These are phyloP conservation scores for Trichosurus vulpecula DNA, from an alignment of 2,797 vertebrate genomes.

Conservation along the genomic window DNA sequence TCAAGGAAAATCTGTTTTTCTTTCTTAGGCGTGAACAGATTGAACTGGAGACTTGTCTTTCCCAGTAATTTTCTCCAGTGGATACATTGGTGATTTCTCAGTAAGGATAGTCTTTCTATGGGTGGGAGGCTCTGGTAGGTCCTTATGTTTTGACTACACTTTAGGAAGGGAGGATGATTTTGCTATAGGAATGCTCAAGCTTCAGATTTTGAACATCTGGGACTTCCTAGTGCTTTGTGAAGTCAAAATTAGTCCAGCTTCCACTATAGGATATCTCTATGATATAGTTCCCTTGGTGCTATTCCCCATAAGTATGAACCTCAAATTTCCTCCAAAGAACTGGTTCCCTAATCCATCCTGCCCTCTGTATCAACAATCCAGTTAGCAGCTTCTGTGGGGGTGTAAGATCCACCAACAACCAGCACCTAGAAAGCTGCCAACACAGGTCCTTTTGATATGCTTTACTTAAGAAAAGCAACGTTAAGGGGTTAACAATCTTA, in stretches of 20 bases:
- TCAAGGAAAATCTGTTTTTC: neutral
- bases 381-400: no score
- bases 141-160: neutral
- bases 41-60: constrained; percentile 10
- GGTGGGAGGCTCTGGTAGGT: neutral
- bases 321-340: neutral
- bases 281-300: neutral
- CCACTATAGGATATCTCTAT: neutral
- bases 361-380: no score
- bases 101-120: constrained; percentile 5
- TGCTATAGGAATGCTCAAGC: neutral
- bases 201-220: neutral
- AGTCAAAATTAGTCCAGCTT: neutral
- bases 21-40: neutral
- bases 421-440: no score
- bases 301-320: neutral
- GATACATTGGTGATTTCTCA: neutral
- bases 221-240: neutral
- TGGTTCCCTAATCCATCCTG: neutral
- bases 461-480: no score
- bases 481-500: no score
- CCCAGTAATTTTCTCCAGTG: constrained; percentile 8
- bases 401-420: no score
- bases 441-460: no score
- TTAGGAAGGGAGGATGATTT: neutral